Evolutionary conservation across 2,888 invertebrate species (phyloP), one percentile per base, ranked within the genome.

Genomic region (Leucania comma): DNA sequence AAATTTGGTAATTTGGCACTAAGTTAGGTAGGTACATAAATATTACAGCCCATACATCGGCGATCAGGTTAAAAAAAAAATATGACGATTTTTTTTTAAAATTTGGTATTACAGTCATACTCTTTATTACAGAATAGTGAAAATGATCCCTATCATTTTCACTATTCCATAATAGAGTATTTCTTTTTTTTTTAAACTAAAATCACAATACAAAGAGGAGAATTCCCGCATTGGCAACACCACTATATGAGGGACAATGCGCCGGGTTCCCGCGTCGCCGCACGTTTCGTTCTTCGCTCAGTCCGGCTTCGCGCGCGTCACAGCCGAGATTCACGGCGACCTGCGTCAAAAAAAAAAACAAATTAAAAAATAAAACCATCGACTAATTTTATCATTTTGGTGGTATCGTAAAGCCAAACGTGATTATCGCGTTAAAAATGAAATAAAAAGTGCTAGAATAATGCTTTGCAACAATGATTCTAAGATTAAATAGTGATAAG

Each of bases 231-330:
- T 80, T 86, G 86, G 88, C 88, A 88, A 86, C 85, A 83, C 88
- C 74, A 77, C n/a, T 12, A 8, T 61, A 17, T 58, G 59, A 74
- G 73, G 85, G 83, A 76, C 57, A 85, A 75, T 85, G 81, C 84
- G 86, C 85, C 85, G 84, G 86, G 87, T 86, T 89, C 89, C 86
- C 85, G 87, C 88, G 88, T 82, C 42, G 75, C 77, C 72, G 66
- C 65, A 68, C 75, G 73, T 72, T 68, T 17, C 58, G 62, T 72
- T 66, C 68, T 65, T 32, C 83, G 86, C 87, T 91, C 91, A 91
- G 93, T 93, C 91, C 91, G 94, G 93, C 91, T 89, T 80, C 92
- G 93, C 92, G 92, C 92, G 93, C 91, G 93, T 78, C 85, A 88
- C 88, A 85, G 93, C 89, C 90, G 93, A 89, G 91, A 91, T 90